A percentile compares a stretch with the other conserved stretches of the same genome.
phyloP scores from a whole-genome alignment of 2,888 invertebrate genomes.

The Gortyna flavago region DNA sequence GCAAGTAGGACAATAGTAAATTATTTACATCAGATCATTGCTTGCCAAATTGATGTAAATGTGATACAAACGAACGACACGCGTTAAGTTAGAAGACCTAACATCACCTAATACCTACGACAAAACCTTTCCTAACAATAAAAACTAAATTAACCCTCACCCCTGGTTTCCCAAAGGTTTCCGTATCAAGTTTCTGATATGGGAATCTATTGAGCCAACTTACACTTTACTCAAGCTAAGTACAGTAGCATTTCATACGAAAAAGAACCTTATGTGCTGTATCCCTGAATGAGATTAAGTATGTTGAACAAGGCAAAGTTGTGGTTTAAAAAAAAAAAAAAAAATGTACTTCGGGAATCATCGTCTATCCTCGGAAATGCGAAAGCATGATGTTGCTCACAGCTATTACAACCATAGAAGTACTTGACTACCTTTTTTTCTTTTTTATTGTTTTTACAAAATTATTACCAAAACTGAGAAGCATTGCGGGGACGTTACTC shows the following conservation, averaged over 20 bases:
- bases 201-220: neutral
- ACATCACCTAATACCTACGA: neutral
- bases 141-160: neutral
- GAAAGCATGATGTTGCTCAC: neutral
- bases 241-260: neutral
- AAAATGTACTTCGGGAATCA: neutral
- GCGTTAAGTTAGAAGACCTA: neutral
- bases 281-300: neutral
- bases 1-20: neutral
- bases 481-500: neutral
- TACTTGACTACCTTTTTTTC: neutral
- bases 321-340: neutral
- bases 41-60: neutral
- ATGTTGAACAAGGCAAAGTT: neutral
- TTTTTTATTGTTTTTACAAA: neutral
- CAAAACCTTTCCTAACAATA: slow-evolving; percentile 1
- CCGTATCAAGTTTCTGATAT: neutral
- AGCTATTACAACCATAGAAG: neutral
- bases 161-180: neutral
- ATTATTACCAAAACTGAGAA: neutral
- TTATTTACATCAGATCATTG: neutral
- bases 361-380: neutral
- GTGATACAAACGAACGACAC: neutral
- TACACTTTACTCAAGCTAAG: neutral
- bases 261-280: neutral